Evolutionary conservation across 1,140 invertebrate species (phyloP), one percentile per base, ranked within the genome.

Genomic region (Conus ventricosus): DNA sequence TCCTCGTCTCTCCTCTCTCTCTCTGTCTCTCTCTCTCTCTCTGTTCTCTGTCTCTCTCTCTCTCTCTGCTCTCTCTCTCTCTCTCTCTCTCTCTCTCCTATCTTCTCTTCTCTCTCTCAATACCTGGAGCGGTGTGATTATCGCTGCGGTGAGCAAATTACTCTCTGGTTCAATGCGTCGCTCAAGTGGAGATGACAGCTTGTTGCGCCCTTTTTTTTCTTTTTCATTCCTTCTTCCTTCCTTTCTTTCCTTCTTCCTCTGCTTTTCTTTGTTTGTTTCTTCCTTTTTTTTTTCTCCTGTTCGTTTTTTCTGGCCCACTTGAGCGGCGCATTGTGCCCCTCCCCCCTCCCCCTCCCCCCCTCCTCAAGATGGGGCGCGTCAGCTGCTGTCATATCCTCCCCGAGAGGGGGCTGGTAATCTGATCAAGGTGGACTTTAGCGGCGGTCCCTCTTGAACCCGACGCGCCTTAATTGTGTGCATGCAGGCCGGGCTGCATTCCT

Each of bases 91-190:
- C 60, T 63, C 60, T 63, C 60, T 63, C 60, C n/a, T n/a, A n/a
- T n/a, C n/a, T n/a, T 63, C 60, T 63, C 60, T 63, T n/a, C n/a
- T n/a, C n/a, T n/a, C n/a, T 71, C 67, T 20, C 17, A 8, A 8
- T 23, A 71, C 67, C 67, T 20, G 20, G 57, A 60, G 57, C 57
- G 15, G 57, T 11, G 67, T n/a, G 67, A 71, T 71, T 71, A 71
- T 71, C 67, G 67, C 67, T 23, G 67, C 67, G 67, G 67, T 71
- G 67, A 71, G 67, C 67, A 71, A 71, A 71, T 71, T 71, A 71
- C 67, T 71, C 13, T 23, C 67, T 71, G 67, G 13, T 23, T 71
- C 67, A n/a, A n/a, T n/a, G 80, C 39, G 80, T 20, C 80, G 25
- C 25, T 51, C 0, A 51, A 53, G 80, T 39, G 80, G 80, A 82